Base-by-base conservation (phyloP, 2,888 invertebrate species). In the Tridacna gigas region DNA sequence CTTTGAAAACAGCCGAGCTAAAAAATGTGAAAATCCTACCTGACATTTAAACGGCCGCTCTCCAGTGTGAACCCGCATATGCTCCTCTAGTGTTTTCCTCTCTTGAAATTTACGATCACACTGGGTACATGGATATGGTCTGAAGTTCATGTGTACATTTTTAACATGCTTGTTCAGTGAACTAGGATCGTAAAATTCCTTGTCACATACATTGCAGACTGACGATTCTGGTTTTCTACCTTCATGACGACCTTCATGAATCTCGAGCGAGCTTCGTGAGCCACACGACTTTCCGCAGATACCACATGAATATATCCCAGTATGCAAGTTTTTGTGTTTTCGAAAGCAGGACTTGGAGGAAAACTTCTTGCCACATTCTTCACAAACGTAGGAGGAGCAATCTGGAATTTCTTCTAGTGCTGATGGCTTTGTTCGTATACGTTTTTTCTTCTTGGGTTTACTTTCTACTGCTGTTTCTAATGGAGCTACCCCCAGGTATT, bases 141-240 rank as follows among this genome's bases (percentile, higher is more conserved):
- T 67, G 63, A 66, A 83, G 61, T 79, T 80, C 87, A 87, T 85
- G 69, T 87, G 87, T 0, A 87, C 85, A 26, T 85, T 74, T 66
- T 83, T 84, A 12, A 87, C 78, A 67, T 87, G 87, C 63, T 87
- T 87, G 69, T 87, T 83, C 61, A 87, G 25, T 5, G 87, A 87
- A 65, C 84, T 85, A 26, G 73, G 47, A 63, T 87, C 87, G 73
- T 82, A 87, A 67, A 83, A 87, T 0, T 74, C 28, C 37, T 85
- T 85, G 63, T 82, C 86, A 73, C 86, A 86, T 0, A 86, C 86
- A n/a, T 86, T 86, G 73, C 86, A 86, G 2, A 56, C 48, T 12
- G 82, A 74, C 18, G 77, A 66, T 22, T 80, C 75, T 13, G 66
- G 61, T 69, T 75, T 86, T 45, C 66, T 56, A 7, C 86, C 86